Base-by-base conservation (phyloP, 1,140 invertebrate genomes). In the Danaus melanippus region DNA sequence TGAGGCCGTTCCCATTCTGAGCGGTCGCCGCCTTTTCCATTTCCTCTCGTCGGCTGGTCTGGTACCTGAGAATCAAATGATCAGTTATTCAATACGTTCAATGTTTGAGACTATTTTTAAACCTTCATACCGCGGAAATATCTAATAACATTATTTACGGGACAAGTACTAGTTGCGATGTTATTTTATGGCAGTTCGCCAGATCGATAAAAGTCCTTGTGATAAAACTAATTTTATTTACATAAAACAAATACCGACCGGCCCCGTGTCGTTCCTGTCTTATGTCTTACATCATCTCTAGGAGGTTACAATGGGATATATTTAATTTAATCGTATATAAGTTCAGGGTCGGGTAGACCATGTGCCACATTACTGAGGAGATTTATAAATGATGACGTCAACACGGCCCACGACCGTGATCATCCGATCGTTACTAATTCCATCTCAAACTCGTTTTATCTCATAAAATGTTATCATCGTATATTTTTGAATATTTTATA, bases 1-100 rank as follows among this genome's bases (percentile, higher is more conserved):
- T 92, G 52, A 91, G 87, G 11, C 91, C 91, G 63, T 91, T 91
- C 42, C 89, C 88, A 56, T 90, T 89, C 46, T 89, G 79, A 56
- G 88, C 87, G 10, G 86, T 69, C 7, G 79, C 67, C 46, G 82
- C 70, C 48, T 79, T 81, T 59, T 88, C 76, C 55, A 89, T 73
- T 43, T 83, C 76, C 66, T 91, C 89, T 49, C 88, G 86, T 60
- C 89, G 87, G 60, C 88, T 90, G 10, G 90, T 89, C 72, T 91
- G 89, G 66, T 89, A 90, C 86, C 87, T 86, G 57, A 2, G 74
- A 69, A 62, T 43, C 15, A 57, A 59, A 39, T 12, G 1, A 9
- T 12, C 11, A 49, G 9, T 5, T 11, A 4, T 48, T 5, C 10
- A 49, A 39, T 40, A 11, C 47, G 47, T 15, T 49, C 47, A 21